Evolutionary conservation across 2,888 invertebrate genomes (phyloP).

Genomic region (Napeogenes inachia): DNA sequence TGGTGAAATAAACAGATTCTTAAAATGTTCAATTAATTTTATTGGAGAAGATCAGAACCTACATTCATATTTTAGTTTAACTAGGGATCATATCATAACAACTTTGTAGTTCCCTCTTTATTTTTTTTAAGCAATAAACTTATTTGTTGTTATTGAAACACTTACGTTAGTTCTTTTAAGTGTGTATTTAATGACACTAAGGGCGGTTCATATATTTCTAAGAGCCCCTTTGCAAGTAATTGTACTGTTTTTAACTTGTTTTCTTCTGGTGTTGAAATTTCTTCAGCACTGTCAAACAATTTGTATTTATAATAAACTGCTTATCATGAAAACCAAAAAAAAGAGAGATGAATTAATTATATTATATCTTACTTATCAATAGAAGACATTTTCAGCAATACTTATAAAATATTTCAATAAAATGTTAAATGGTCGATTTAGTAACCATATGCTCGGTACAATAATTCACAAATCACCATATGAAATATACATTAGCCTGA

Average conservation of each 20-base stretch:
- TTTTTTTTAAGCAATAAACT: background rate
- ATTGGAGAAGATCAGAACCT: no score
- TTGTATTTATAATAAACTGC: background rate
- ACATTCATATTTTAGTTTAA: no score
- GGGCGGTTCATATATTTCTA: conserved; percentile 69
- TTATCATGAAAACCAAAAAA: background rate
- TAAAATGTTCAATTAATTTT: no score
- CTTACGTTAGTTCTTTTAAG: conserved; percentile 71
- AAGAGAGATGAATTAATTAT: background rate
- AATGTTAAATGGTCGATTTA: background rate
- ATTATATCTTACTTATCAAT: conserved; percentile 12
- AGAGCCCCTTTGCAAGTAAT: conserved; percentile 59
- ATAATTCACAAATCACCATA: background rate
- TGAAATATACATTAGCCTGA: no score
- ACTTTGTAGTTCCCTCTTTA: background rate
- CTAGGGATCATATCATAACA: no score
- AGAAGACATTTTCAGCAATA: conserved; percentile 9
- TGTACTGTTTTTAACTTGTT: conserved; percentile 47
- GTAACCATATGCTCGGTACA: background rate
- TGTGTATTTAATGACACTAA: conserved; percentile 66
- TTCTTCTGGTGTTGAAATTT: conserved; percentile 43
- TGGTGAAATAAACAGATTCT: no score
- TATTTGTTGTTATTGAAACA: conserved; percentile 16
- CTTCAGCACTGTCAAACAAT: conserved; percentile 33
- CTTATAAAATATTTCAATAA: background rate